Conservation (phyloP, 1,140 invertebrate species). For the Drosophila sturtevanti region DNA sequence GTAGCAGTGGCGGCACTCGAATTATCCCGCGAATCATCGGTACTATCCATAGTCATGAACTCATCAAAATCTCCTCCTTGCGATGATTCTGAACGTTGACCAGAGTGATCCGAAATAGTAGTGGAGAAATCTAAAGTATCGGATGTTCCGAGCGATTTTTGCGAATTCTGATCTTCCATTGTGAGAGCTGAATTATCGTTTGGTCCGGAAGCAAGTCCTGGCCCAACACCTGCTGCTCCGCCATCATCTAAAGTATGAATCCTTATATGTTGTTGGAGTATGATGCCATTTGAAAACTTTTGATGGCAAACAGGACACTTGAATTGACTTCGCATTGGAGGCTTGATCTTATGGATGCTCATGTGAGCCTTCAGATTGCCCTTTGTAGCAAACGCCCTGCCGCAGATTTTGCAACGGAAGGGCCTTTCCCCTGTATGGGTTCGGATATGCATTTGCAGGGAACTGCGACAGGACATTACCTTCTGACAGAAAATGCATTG, state of each 20-base stretch:
- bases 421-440: constrained; percentile 94
- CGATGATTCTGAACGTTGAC: constrained; percentile 75
- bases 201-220: not conserved
- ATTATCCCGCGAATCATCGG: constrained; percentile 75
- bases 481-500: constrained; percentile 99
- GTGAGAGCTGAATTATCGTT: not conserved
- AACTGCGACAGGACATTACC: constrained; percentile 98
- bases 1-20: constrained; percentile 56
- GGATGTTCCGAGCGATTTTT: constrained; percentile 74
- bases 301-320: constrained; percentile 99
- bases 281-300: constrained; percentile 97
- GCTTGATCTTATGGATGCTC: constrained; percentile 98
- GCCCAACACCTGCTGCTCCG: constrained; percentile 78
- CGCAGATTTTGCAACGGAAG: constrained; percentile 98
- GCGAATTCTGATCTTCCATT: constrained; percentile 74
- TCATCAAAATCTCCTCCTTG: constrained; percentile 79
- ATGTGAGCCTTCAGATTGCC: constrained; percentile 99
- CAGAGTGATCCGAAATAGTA: constrained; percentile 76
- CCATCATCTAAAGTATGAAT: constrained; percentile 92
- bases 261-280: constrained; percentile 97
- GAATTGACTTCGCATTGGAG: constrained; percentile 94
- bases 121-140: constrained; percentile 79
- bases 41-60: constrained; percentile 81
- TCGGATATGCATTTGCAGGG: constrained; percentile 99
- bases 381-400: constrained; percentile 97